Percentiles rank a stretch among this genome's conserved stretches.
Evolutionary conservation across 2,113 vertebrate species (phyloP).

Genomic region (Progne subis): DNA sequence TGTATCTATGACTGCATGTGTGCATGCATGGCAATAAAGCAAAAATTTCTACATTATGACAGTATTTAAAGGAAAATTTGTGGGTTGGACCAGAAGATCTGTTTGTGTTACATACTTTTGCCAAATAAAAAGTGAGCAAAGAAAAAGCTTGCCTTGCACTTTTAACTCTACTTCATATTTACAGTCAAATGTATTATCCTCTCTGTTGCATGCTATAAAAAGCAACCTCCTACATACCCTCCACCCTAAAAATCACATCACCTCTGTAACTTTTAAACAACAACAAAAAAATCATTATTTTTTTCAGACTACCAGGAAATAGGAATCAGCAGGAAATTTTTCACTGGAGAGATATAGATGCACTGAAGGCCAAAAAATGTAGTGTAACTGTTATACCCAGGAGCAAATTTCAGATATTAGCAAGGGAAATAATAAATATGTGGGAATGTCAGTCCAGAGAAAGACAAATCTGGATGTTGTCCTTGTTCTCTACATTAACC

Average conservation of each 20-base stretch:
- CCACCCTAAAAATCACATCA: neutral
- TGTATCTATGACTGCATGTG: neutral
- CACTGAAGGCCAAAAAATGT: neutral
- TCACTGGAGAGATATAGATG: neutral
- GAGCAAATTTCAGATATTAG: neutral
- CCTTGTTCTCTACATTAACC: neutral
- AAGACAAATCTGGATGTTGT: neutral
- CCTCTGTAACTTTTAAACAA: neutral
- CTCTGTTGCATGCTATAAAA: neutral
- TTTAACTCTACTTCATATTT: neutral
- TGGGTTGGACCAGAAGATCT: neutral
- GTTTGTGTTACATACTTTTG: neutral
- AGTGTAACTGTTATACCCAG: neutral
- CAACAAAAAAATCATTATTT: neutral
- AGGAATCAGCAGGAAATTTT: neutral
- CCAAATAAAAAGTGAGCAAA: neutral
- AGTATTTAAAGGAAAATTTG: neutral
- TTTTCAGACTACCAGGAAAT: neutral
- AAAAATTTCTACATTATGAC: neutral
- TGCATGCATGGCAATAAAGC: neutral
- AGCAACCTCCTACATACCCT: neutral
- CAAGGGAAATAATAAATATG: neutral
- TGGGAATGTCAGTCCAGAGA: neutral
- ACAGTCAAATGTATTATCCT: neutral
- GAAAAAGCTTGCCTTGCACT: neutral